Evolutionary conservation across 2,113 vertebrate genomes (phyloP), one percentile per base, ranked within the genome.

Genomic region (Anoplopoma fimbria): DNA sequence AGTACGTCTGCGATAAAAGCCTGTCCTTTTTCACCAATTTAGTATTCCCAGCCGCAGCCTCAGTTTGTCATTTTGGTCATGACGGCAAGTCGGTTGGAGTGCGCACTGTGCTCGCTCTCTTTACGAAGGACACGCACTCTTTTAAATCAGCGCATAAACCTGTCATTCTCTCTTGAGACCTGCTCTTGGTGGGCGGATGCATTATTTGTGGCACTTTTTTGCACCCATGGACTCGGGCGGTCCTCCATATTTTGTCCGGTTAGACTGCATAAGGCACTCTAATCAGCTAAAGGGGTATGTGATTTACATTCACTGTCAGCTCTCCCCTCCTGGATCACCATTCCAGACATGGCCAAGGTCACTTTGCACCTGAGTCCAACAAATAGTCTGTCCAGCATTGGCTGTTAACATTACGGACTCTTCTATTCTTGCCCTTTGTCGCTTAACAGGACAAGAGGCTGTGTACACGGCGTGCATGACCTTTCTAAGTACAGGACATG

Each of bases 261-360:
- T 82, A 10, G 62, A 77, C 75, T 57, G 67, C 75, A 75, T 86
- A 81, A 80, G 82, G 79, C 80, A 90, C 83, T 93, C 85, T 82
- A 93, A 94, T 93, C 91, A 94, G 77, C 79, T 75, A 86, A 89
- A 88, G 87, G 81, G 47, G 7, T 58, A 12, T 1, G 36, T 91
- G 91, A 93, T 93, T 94, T 93, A 91, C 86, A 89, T 92, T 87
- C 81, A 69, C 75, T 89, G 88, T 91, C 91, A 90, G 47, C 63
- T 68, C 82, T 57, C 9, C 38, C 10, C 42, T 78, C 62, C 69
- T 60, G 60, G 75, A 74, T 85, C 73, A 70, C 79, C 49, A 38
- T 84, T 76, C 67, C 87, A 79, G 89, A 87, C 89, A 75, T 58
- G 49, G 49, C 53, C 83, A 91, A 92, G 90, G 92, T 93, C 88